Evolutionary conservation across 1,140 invertebrate species (phyloP), one percentile per base, ranked within the genome.

Genomic region (Sesamia nonagrioides): DNA sequence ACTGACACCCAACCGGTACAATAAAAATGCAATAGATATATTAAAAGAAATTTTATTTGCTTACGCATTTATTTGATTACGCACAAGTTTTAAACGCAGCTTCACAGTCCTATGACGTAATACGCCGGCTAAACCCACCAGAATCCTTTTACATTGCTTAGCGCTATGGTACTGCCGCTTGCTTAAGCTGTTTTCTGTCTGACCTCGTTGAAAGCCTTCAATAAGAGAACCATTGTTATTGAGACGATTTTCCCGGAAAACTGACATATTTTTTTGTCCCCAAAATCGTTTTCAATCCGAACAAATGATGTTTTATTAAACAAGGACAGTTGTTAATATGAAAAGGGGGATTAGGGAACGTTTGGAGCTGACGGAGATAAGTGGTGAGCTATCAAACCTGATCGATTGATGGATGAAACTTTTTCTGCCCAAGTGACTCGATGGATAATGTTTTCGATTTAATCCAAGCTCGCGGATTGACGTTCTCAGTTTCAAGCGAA

Each of bases 41-140:
- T 72, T 37, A 21, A 17, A 72, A 40, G 18, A 21, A 63, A 75
- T n/a, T n/a, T n/a, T n/a, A n/a, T n/a, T n/a, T n/a, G n/a, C n/a
- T n/a, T n/a, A n/a, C n/a, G 42, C 73, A 75, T 75, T 75, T 52
- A 75, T 21, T 63, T 75, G 73, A 75, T 75, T 75, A 52, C 58
- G 33, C 15, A 9, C 48, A 21, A 56, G 9, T 75, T 63, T 75
- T 48, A 75, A 75, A 63, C 40, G 73, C 21, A 63, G 58, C 42
- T 42, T 61, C 42, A 48, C 18, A 8, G 27, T 5, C 40, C 9
- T 75, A 45, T 63, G 56, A 75, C 58, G 73, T 63, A 61, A 61
- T 48, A 35, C 54, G 33, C 15, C 54, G 5, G 50, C 72, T 75
- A 50, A 75, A 42, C 73, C n/a, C 42, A n/a, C 73, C 73, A 13